Evolutionary conservation across 2,797 vertebrate genomes (phyloP).

Genomic region (Monodelphis domestica): DNA sequence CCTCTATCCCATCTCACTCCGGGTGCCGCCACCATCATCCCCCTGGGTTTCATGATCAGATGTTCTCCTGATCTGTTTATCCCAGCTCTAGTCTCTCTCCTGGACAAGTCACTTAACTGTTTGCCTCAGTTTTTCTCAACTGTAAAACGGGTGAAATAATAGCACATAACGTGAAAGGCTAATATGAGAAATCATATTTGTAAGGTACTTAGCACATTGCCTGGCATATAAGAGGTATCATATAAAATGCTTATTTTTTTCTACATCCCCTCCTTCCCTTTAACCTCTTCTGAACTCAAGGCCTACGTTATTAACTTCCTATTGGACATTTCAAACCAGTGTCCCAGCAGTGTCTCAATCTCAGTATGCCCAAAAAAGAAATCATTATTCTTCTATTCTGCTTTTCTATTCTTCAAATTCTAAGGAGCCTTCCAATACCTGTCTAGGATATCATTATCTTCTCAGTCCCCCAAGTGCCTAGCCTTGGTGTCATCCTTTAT

Average conservation of each 20-base stretch:
- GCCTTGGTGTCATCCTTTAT: not conserved
- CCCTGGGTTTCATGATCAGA: not conserved
- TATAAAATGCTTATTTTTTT: not conserved
- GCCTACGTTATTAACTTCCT: not conserved
- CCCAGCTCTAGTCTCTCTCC: not conserved
- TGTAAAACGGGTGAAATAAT: not conserved
- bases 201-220: not conserved
- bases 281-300: not conserved
- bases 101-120: not conserved
- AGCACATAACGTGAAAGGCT: not conserved
- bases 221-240: not conserved
- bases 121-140: not conserved
- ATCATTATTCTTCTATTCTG: not conserved
- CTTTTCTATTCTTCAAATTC: not conserved
- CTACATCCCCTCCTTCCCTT: not conserved
- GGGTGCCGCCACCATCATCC: not conserved
- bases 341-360: not conserved
- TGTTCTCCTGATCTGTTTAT: not conserved
- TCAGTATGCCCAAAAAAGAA: not conserved
- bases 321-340: not conserved
- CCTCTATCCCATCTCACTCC: not conserved
- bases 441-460: not conserved
- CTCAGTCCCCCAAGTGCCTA: not conserved
- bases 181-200: not conserved
- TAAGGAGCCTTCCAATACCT: not conserved